A percentile compares a stretch with the other conserved stretches of the same genome.
Evolutionary conservation across 2,888 invertebrate genomes (phyloP).

Genomic region (Lamellibrachia columna): DNA sequence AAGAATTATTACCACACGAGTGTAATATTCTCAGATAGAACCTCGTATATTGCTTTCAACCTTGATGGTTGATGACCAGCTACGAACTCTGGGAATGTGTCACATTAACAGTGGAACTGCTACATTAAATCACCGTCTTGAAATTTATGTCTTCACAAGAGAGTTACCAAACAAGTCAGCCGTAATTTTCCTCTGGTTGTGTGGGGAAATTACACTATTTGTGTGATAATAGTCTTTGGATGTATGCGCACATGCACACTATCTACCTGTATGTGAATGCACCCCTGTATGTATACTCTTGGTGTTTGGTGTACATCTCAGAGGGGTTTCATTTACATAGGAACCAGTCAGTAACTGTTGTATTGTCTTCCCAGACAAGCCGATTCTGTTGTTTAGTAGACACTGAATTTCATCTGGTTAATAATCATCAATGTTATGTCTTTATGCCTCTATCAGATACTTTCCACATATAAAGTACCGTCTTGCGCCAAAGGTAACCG

Average conservation of each 20-base stretch:
- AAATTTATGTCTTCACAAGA: background rate
- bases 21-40: background rate
- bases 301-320: background rate
- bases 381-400: background rate
- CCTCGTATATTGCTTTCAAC: background rate
- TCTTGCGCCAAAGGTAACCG: background rate
- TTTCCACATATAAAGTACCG: slow-evolving; percentile 11
- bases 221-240: background rate
- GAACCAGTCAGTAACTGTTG: background rate
- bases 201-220: background rate
- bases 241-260: background rate
- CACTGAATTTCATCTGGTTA: background rate
- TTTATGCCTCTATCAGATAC: background rate
- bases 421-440: background rate
- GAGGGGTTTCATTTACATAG: background rate
- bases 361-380: background rate
- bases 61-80: background rate
- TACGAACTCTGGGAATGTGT: background rate
- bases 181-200: background rate
- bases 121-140: background rate
- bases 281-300: background rate
- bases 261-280: background rate
- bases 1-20: background rate
- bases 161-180: background rate
- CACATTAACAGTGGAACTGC: background rate